Percentiles rank a stretch among this genome's conserved stretches.
Evolutionary conservation across 2,797 vertebrate species (phyloP).

Genomic region (Gymnothorax javanicus): DNA sequence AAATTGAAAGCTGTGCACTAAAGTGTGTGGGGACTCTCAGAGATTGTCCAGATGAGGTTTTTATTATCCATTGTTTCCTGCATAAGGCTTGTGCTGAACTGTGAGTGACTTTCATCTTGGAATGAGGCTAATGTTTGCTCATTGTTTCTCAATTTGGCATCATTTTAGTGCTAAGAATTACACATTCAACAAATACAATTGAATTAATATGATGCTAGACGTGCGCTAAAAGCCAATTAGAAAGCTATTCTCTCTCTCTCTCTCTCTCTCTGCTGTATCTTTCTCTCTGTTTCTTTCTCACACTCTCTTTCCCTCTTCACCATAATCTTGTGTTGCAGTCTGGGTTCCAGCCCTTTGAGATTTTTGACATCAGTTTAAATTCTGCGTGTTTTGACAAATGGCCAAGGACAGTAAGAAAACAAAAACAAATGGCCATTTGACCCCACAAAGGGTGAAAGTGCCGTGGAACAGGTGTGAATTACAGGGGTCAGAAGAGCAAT

Average conservation of each 20-base stretch:
- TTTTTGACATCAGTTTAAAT: not conserved
- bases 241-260: not conserved
- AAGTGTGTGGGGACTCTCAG: not conserved
- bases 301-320: not conserved
- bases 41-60: not conserved
- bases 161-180: not conserved
- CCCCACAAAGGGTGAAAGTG: not conserved
- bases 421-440: constrained; percentile 23
- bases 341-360: not conserved
- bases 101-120: not conserved
- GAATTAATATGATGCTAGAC: not conserved
- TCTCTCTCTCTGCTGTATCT: not conserved
- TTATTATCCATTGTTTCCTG: not conserved
- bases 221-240: not conserved
- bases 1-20: not conserved
- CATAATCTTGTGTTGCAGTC: not conserved
- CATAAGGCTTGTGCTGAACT: not conserved
- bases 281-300: not conserved
- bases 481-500: constrained; percentile 22
- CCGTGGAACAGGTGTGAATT: constrained; percentile 47
- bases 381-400: not conserved
- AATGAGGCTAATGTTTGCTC: not conserved
- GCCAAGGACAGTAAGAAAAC: constrained; percentile 4
- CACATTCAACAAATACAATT: not conserved
- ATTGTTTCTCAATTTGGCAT: not conserved